phyloP scores from a whole-genome alignment of 2,888 invertebrate genomes.

The Aspidiotus rigidus region DNA sequence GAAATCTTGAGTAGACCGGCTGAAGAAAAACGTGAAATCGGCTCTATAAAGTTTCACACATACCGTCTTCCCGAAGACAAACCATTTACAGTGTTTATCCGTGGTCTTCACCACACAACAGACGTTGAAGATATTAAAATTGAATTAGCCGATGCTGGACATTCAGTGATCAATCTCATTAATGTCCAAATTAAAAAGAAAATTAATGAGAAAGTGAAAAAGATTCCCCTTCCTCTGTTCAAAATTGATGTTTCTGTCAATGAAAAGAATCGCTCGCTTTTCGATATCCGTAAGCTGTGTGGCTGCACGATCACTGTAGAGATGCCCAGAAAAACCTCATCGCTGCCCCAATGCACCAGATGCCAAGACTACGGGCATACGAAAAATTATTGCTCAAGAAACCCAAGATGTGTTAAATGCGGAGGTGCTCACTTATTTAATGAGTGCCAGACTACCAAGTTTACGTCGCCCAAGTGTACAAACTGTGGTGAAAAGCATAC shows the following conservation, averaged over 20 bases:
- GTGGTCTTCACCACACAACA: slow-evolving; percentile 5
- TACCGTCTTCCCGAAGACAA: slow-evolving; percentile 9
- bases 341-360: slow-evolving; percentile 4
- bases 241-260: not conserved
- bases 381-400: slow-evolving; percentile 10
- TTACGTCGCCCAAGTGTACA: not conserved
- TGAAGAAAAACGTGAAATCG: not conserved
- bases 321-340: not conserved
- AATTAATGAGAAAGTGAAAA: slow-evolving; percentile 1
- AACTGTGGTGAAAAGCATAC: slow-evolving; percentile 2
- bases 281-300: not conserved
- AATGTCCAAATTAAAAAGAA: slow-evolving; percentile 5
- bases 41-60: slow-evolving; percentile 5
- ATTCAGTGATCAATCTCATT: slow-evolving; percentile 8
- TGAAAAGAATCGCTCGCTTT: not conserved
- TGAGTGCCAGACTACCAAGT: not conserved
- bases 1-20: not conserved
- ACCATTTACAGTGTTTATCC: slow-evolving; percentile 3
- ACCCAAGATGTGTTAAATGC: not conserved
- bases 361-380: slow-evolving; percentile 3
- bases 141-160: not conserved
- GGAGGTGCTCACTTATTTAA: not conserved
- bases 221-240: slow-evolving; percentile 1
- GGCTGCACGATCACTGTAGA: not conserved
- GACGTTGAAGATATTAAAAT: slow-evolving; percentile 5